These are phyloP conservation scores for Lagenorhynchus albirostris DNA, from an alignment of 2,113 vertebrate genomes.

Conservation along the genomic window DNA sequence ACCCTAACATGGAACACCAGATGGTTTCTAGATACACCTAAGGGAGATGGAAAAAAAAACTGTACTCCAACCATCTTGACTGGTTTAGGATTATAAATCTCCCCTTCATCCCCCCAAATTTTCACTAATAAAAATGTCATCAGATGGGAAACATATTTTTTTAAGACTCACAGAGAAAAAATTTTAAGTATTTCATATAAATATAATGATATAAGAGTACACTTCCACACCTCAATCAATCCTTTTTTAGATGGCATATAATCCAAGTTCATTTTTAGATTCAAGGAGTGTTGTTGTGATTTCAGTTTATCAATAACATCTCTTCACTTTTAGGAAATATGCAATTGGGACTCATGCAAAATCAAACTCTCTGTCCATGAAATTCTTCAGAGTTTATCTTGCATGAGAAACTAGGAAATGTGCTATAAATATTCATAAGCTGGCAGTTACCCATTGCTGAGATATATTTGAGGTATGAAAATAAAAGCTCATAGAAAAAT, in stretches of 20 bases:
- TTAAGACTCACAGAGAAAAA: not conserved
- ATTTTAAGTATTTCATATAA: not conserved
- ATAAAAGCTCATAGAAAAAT: constrained; percentile 28
- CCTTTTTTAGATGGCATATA: not conserved
- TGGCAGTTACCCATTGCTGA: not conserved
- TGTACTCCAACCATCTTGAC: not conserved
- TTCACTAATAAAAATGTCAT: not conserved
- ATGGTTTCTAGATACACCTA: not conserved
- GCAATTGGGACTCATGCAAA: not conserved
- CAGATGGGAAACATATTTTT: not conserved
- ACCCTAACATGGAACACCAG: not conserved
- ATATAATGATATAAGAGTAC: not conserved
- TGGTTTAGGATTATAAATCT: not conserved
- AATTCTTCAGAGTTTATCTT: constrained; percentile 60
- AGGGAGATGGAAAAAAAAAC: not conserved
- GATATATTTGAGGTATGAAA: constrained; percentile 32
- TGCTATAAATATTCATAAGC: constrained; percentile 59
- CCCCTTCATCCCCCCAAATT: not conserved
- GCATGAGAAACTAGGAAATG: constrained; percentile 50
- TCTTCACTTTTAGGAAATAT: constrained; percentile 42
- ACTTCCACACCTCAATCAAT: not conserved
- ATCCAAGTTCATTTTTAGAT: not conserved
- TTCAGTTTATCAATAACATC: constrained; percentile 27
- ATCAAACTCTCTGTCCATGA: constrained; percentile 44
- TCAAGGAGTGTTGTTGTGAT: not conserved